phyloP scores from a whole-genome alignment of 2,888 invertebrate species.

The Caenorhabditis sp. region DNA sequence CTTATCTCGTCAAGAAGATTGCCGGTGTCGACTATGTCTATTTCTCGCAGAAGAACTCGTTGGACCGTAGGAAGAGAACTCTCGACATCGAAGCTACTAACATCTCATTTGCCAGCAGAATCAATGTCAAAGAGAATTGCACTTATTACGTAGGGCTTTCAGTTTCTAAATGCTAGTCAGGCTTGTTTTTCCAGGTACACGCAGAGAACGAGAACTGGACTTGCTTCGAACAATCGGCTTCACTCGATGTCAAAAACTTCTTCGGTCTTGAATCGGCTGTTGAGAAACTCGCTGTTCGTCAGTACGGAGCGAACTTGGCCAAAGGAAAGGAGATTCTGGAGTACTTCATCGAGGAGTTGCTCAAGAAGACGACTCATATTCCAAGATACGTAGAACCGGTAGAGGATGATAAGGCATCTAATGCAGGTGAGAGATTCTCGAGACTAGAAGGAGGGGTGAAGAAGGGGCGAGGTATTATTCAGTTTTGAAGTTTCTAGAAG shows the following conservation, averaged over 20 bases:
- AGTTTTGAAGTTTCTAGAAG: constrained; percentile 5
- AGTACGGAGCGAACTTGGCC: constrained; percentile 92
- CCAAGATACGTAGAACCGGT: constrained; percentile 54
- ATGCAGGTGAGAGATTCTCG: constrained; percentile 35
- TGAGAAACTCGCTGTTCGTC: constrained; percentile 96
- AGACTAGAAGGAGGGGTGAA: background rate
- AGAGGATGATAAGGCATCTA: constrained; percentile 46
- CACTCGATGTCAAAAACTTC: constrained; percentile 94
- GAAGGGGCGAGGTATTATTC: too few relatives aligned
- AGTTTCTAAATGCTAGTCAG: too few relatives aligned
- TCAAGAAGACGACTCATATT: constrained; percentile 84
- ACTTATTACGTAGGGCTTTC: constrained; percentile 88
- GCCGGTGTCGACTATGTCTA: constrained; percentile 94
- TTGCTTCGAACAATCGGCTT: constrained; percentile 95
- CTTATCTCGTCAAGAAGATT: constrained; percentile 95
- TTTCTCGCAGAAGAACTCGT: constrained; percentile 93
- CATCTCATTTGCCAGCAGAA: constrained; percentile 91
- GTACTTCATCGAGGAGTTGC: constrained; percentile 90
- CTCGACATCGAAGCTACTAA: constrained; percentile 94
- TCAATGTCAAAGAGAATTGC: constrained; percentile 92
- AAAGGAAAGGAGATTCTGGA: constrained; percentile 97
- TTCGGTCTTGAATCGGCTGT: constrained; percentile 95
- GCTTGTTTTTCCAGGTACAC: constrained; percentile 88
- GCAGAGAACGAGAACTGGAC: constrained; percentile 96
- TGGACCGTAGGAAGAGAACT: constrained; percentile 89